A percentile compares a stretch with the other conserved stretches of the same genome.
These are phyloP conservation scores for Acrocephalus scirpaceus DNA, from an alignment of 2,797 vertebrate species.

Conservation along the genomic window DNA sequence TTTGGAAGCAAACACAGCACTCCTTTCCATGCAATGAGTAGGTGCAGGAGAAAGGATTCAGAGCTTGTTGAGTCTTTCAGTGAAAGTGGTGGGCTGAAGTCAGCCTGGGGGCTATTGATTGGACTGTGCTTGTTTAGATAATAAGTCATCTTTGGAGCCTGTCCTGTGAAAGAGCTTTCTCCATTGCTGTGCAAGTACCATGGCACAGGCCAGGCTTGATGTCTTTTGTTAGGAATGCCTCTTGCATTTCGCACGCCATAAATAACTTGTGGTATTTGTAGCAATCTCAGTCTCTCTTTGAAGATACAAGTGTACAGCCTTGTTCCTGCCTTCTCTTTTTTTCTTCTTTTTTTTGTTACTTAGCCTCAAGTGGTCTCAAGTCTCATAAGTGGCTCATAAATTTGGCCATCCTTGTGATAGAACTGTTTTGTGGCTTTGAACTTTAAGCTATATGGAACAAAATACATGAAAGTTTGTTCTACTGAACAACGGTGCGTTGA, in stretches of 20 bases:
- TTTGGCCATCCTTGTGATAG: background rate
- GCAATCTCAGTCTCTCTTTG: background rate
- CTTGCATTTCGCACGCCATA: background rate
- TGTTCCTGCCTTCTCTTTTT: background rate
- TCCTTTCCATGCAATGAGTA: background rate
- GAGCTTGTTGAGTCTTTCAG: background rate
- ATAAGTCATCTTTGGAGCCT: background rate
- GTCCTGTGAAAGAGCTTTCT: background rate
- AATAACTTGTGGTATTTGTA: background rate
- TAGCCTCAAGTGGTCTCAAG: background rate
- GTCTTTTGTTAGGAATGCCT: constrained; percentile 4
- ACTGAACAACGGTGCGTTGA: background rate
- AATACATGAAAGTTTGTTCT: background rate
- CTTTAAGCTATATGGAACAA: background rate
- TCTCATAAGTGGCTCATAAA: background rate
- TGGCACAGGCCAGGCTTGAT: background rate
- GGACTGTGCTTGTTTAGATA: background rate
- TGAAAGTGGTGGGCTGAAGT: background rate
- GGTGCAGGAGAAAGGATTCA: background rate
- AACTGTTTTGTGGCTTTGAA: background rate
- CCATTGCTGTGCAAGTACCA: background rate
- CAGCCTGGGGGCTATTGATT: background rate
- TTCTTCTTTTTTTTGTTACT: background rate
- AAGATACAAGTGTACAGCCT: background rate
- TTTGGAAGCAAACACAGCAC: background rate